Evolutionary conservation across 1,140 invertebrate species (phyloP), one percentile per base, ranked within the genome.

Genomic region (Aporrectodea caliginosa): DNA sequence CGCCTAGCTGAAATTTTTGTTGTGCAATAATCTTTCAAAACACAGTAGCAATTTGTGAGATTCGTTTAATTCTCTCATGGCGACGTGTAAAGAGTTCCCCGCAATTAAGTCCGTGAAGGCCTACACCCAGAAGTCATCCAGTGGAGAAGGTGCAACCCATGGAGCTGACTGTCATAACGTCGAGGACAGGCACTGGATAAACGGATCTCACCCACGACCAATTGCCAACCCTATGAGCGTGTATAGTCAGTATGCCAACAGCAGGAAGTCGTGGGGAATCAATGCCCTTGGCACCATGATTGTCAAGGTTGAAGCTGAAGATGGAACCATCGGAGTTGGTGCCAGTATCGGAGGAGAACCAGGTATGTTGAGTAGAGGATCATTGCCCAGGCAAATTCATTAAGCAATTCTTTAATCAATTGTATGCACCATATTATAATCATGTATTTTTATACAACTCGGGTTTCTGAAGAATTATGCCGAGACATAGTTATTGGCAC

Each of bases 111-210:
- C 43, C 6, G 43, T 58, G 43, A 58, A 58, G 22, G 43, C 43
- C 43, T 58, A 12, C 43, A 58, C 43, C 43, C 6, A 12, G 6
- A 58, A 58, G 22, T 12, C 43, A 6, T 58, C 43, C 6, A 22
- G 22, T 22, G 43, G 22, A 6, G 43, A 6, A 12, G 43, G 43
- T 12, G 22, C 22, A 6, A 12, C 43, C 6, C 84, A 85, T 32
- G 85, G 85, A 12, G 84, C 84, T 0, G 86, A 87, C 77, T 87
- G 86, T 79, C 86, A 87, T 81, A 84, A 86, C 78, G 85, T 86
- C 1, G 80, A 78, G 1, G 84, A 86, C 73, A 78, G 80, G n/a
- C 86, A 87, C 74, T 87, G 86, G 86, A 85, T 87, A 1, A 84
- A 86, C 77, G 85, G 86, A 1, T 80, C 79, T 16, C 82, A 83